Evolutionary conservation across 2,888 invertebrate genomes (phyloP).

Genomic region (Formica aserva): DNA sequence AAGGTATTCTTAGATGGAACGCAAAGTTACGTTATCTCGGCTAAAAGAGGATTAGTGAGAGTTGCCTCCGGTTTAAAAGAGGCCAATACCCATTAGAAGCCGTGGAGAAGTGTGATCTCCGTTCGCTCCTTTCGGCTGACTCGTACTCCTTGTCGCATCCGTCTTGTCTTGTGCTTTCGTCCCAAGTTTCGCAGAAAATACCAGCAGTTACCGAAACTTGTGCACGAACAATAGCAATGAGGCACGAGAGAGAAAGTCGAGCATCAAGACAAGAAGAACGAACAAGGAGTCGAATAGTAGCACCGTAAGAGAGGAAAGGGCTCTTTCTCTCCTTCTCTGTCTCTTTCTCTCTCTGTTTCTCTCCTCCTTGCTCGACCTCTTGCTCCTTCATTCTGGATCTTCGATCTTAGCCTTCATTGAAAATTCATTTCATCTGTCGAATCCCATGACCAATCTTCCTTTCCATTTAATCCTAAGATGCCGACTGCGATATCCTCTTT

Average conservation of each 20-base stretch:
- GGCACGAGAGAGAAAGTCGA: slow-evolving; percentile 30
- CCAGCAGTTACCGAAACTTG: slow-evolving; percentile 53
- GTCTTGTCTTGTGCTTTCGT: slow-evolving; percentile 22
- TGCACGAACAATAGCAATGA: slow-evolving; percentile 63
- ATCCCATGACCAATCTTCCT: slow-evolving; percentile 79
- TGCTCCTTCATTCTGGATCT: slow-evolving; percentile 17
- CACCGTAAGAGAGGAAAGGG: slow-evolving; percentile 47
- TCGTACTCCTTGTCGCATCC: slow-evolving; percentile 33
- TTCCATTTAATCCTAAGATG: slow-evolving; percentile 79
- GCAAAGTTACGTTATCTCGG: slow-evolving; percentile 76
- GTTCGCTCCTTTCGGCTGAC: slow-evolving; percentile 55
- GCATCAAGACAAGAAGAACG: slow-evolving; percentile 5
- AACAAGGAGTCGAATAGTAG: slow-evolving; percentile 23
- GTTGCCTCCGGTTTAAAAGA: slow-evolving; percentile 80
- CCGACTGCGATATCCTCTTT: slow-evolving; percentile 75
- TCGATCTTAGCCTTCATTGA: slow-evolving; percentile 76
- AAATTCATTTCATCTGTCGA: slow-evolving; percentile 80
- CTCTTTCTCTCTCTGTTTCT: slow-evolving; percentile 11
- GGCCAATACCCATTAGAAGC: slow-evolving; percentile 76
- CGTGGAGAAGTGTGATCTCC: slow-evolving; percentile 62
- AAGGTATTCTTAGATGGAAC: slow-evolving; percentile 77
- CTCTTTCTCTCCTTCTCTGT: background rate
- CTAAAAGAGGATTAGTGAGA: slow-evolving; percentile 80
- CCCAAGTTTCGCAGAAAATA: slow-evolving; percentile 54
- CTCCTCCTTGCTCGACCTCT: background rate